Evolutionary conservation across 2,113 vertebrate genomes (phyloP).

Genomic region (Bubalus kerabau): DNA sequence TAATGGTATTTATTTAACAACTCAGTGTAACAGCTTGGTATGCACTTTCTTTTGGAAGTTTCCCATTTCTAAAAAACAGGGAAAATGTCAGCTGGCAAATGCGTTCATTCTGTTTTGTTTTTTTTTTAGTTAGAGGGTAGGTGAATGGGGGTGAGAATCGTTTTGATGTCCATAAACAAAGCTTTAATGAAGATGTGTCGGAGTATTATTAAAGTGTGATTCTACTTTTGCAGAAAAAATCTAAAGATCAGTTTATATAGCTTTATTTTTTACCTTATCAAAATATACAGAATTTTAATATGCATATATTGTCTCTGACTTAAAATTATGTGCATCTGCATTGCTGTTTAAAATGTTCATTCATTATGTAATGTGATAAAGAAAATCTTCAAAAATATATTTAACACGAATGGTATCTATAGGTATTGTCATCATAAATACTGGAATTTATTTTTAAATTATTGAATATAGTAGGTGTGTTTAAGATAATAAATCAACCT

Average conservation of each 20-base stretch:
- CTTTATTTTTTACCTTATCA: constrained; percentile 80
- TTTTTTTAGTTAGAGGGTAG: constrained; percentile 53
- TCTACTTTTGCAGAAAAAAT: constrained; percentile 81
- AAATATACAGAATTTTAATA: constrained; percentile 70
- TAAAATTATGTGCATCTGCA: constrained; percentile 57
- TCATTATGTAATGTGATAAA: constrained; percentile 67
- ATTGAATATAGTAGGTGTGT: constrained; percentile 68
- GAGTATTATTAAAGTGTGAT: constrained; percentile 71
- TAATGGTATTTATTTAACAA: constrained; percentile 59
- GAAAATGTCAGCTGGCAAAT: constrained; percentile 33
- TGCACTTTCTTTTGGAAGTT: constrained; percentile 70
- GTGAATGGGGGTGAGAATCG: background rate
- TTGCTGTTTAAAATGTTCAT: constrained; percentile 61
- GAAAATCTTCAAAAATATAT: constrained; percentile 75
- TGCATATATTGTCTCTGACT: constrained; percentile 50
- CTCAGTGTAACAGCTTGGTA: constrained; percentile 42
- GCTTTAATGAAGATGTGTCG: constrained; percentile 76
- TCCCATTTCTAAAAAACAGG: constrained; percentile 67
- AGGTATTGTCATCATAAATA: constrained; percentile 72
- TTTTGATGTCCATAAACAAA: constrained; percentile 70
- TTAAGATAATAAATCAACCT: constrained; percentile 78
- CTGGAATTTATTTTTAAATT: constrained; percentile 75
- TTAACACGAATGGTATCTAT: constrained; percentile 68
- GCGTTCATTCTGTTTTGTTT: constrained; percentile 49
- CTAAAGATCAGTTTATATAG: constrained; percentile 75